Evolutionary conservation across 2,113 vertebrate genomes (phyloP).

Genomic region (Damaliscus lunatus): DNA sequence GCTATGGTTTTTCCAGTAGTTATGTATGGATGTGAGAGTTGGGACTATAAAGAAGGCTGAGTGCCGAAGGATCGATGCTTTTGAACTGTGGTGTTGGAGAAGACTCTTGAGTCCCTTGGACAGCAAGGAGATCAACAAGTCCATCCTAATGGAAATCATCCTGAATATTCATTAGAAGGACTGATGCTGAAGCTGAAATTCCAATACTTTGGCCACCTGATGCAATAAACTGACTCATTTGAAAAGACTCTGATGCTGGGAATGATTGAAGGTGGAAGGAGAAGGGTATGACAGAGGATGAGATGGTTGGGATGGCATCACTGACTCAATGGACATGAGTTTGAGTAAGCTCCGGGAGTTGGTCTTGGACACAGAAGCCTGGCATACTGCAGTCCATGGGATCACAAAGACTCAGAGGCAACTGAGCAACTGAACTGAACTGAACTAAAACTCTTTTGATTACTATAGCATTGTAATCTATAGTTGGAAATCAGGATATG

Average conservation of each 20-base stretch:
- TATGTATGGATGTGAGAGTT: not conserved
- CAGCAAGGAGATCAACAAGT: not conserved
- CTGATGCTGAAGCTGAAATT: not conserved
- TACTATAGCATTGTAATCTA: not conserved
- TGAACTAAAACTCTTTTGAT: not conserved
- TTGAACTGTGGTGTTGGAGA: not conserved
- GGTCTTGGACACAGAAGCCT: not conserved
- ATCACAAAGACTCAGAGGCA: not conserved
- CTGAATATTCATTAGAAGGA: not conserved
- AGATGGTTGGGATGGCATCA: not conserved
- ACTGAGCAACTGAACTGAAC: not conserved
- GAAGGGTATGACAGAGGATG: not conserved
- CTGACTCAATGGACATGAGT: not conserved
- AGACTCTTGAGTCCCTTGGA: not conserved
- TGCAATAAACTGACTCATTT: not conserved
- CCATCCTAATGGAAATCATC: not conserved
- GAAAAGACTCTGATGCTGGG: not conserved
- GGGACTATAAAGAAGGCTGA: not conserved
- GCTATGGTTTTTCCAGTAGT: not conserved
- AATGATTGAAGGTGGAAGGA: not conserved
- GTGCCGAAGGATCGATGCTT: rapidly evolving
- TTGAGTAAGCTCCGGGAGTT: rapidly evolving
- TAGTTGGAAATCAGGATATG: not conserved
- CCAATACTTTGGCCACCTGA: not conserved
- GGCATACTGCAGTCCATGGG: not conserved